Conservation (phyloP, 2,797 vertebrate species). For the Calcarius lapponicus region DNA sequence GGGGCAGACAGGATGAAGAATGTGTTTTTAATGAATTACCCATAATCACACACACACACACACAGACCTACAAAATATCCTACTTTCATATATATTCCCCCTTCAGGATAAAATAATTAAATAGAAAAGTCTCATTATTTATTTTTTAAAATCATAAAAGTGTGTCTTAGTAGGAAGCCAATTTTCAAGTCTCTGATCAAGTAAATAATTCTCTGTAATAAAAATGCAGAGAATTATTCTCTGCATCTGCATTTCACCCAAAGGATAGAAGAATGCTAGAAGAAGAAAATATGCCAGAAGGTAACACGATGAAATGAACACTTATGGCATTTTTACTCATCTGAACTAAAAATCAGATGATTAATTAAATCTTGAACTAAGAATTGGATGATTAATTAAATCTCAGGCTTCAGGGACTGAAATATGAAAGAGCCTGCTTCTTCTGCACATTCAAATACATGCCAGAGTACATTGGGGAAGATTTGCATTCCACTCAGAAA, state of each 20-base stretch:
- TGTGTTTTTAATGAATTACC: conserved; percentile 49
- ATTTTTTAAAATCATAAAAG: background rate
- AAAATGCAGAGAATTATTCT: background rate
- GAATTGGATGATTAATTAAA: conserved; percentile 22
- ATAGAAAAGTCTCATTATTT: background rate
- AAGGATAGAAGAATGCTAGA: background rate
- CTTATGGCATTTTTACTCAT: conserved; percentile 4
- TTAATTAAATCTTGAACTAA: background rate
- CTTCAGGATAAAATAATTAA: background rate
- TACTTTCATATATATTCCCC: background rate
- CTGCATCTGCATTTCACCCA: background rate
- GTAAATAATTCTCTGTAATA: conserved; percentile 24
- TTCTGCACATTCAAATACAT: background rate
- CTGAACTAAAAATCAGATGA: background rate
- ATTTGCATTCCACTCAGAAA: background rate
- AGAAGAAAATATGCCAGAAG: background rate
- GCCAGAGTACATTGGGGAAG: background rate
- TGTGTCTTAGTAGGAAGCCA: background rate
- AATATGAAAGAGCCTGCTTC: background rate
- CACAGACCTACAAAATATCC: background rate
- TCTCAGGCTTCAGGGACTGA: background rate
- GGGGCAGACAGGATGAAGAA: conserved; percentile 48
- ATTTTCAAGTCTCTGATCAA: background rate
- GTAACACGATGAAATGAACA: background rate
- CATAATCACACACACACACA: background rate